phyloP scores from a whole-genome alignment of 2,888 invertebrate genomes.

The Lampropteryx suffumata region DNA sequence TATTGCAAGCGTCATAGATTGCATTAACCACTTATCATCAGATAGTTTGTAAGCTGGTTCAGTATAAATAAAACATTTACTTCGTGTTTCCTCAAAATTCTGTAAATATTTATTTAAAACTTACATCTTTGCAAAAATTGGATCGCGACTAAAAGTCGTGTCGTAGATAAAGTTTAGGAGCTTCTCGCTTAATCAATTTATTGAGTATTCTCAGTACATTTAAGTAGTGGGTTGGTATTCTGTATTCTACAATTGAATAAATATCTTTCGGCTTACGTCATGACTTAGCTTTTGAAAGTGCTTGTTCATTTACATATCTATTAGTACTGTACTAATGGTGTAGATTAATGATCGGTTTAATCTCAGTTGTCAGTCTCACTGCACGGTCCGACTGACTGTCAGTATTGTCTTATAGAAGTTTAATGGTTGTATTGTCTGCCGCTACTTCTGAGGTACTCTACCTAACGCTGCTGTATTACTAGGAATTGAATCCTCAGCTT shows the following conservation, averaged over 20 bases:
- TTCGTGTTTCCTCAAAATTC: no score
- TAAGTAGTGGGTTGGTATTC: background rate
- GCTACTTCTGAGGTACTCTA: slow-evolving; percentile 3
- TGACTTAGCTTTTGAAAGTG: slow-evolving; percentile 37
- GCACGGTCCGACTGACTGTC: slow-evolving; percentile 23
- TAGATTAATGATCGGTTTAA: slow-evolving; percentile 41
- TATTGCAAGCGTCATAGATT: no score
- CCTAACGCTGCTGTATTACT: background rate
- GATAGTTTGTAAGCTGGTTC: no score
- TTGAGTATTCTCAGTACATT: background rate
- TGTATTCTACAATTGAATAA: slow-evolving; percentile 19
- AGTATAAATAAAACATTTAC: no score
- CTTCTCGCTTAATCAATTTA: slow-evolving; percentile 7
- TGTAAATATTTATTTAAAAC: no score
- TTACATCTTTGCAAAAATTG: no score
- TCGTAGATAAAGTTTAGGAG: background rate
- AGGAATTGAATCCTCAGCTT: background rate
- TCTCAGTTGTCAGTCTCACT: slow-evolving; percentile 30
- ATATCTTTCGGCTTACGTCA: slow-evolving; percentile 27
- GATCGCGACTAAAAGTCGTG: slow-evolving; percentile 7
- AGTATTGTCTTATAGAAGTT: slow-evolving; percentile 16
- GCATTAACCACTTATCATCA: no score
- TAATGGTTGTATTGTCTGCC: slow-evolving; percentile 15
- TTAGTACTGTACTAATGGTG: slow-evolving; percentile 34
- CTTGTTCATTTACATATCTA: slow-evolving; percentile 46